A percentile compares a stretch with the other conserved stretches of the same genome.
Evolutionary conservation across 2,797 vertebrate genomes (phyloP).

Genomic region (Parotocinclus haroldoi): DNA sequence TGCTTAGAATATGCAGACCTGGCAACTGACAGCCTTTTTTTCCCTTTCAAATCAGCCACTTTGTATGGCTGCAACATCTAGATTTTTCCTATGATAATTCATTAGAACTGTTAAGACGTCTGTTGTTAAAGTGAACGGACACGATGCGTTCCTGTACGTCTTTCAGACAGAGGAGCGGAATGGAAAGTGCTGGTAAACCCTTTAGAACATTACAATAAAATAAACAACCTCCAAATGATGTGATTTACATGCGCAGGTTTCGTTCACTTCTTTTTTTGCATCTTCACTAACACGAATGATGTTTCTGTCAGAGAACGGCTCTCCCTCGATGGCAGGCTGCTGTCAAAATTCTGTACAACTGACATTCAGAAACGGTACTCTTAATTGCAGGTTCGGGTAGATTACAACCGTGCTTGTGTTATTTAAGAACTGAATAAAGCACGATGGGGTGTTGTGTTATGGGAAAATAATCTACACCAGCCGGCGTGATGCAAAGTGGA

Average conservation of each 20-base stretch:
- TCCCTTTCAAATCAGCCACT: too few species aligned
- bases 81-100: too few species aligned
- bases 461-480: conserved; percentile 37
- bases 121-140: too few species aligned
- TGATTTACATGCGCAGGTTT: conserved; percentile 10
- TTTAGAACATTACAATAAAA: conserved; percentile 5
- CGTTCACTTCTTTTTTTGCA: background rate
- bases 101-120: too few species aligned
- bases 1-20: too few species aligned
- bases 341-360: too few species aligned
- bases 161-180: background rate
- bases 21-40: too few species aligned
- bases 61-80: too few species aligned
- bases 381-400: background rate
- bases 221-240: conserved; percentile 2
- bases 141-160: too few species aligned
- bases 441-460: too few species aligned
- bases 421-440: background rate
- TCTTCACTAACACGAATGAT: conserved; percentile 9
- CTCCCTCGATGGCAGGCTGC: background rate
- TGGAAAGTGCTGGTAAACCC: background rate
- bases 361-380: background rate
- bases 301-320: background rate
- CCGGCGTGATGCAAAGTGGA: too few species aligned
- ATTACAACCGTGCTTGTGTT: background rate